Base-by-base conservation (phyloP, 2,113 vertebrate genomes). In the Proterorhinus semilunaris region DNA sequence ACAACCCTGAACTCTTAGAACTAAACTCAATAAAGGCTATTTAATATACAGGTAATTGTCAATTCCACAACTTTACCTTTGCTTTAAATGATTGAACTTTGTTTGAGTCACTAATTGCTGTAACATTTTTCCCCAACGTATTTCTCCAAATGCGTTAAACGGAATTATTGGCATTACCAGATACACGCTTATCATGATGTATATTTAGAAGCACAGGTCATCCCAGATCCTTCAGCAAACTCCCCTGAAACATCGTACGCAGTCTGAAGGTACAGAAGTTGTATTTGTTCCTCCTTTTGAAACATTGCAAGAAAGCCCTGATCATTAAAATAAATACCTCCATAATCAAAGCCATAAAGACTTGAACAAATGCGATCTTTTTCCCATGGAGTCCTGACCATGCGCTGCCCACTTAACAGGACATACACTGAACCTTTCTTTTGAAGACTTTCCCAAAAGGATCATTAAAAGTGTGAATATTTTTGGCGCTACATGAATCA, bases 401-500 rank as follows among this genome's bases (percentile, higher is more conserved):
- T 8, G n/a, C 36, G 7, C 57, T 61, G 36, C 36, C 57, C 36
- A 43, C 36, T 61, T 61, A 43, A 61, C 44, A 42, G 57, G 12
- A 6, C 0, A 42, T 42, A 61, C n/a, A 44, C 57, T 42, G 15
- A 61, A 61, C 57, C 57, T 61, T 43, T 44, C 57, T 61, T 61
- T 61, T 61, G 57, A 61, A 61, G 57, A 6, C 7, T 15, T 15
- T 44, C 57, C 57, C 57, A 61, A 61, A 61, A 15, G 57, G 57
- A 61, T 61, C 57, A 44, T 61, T 61, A 43, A n/a, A 61, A 61
- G 13, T 6, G 36, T 4, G 57, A 44, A 61, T 61, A 61, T 61
- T 61, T 61, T 61, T 61, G 57, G 57, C 57, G 36, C 57, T n/a
- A 61, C 57, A 61, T 61, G 57, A 44, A 61, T 61, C 57, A 61